These are phyloP conservation scores for Ectemnius cavifrons DNA, from an alignment of 2,888 invertebrate genomes.

Conservation along the genomic window DNA sequence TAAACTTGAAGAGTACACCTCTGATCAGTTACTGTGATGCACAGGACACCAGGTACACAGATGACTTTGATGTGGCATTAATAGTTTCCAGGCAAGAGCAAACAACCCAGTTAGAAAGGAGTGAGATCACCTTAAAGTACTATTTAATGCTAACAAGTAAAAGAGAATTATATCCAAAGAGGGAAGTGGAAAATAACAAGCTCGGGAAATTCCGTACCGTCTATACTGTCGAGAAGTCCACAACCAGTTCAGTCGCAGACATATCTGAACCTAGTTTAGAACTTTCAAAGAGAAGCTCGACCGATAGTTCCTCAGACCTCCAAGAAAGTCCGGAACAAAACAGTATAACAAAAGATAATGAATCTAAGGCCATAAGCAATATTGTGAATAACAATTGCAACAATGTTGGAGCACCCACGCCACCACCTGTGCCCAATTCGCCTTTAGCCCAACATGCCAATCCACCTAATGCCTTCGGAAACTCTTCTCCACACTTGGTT, in stretches of 20 bases:
- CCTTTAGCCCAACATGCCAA: constrained; percentile 66
- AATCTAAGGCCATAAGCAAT: constrained; percentile 24
- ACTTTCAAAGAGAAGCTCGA: constrained; percentile 6
- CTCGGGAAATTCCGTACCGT: constrained; percentile 83
- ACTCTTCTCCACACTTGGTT: constrained; percentile 62
- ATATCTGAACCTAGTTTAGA: constrained; percentile 64
- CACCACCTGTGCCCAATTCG: constrained; percentile 75
- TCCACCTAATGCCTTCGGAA: constrained; percentile 34
- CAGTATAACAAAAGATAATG: constrained; percentile 36
- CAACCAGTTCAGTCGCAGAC: constrained; percentile 64
- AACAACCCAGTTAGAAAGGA: constrained; percentile 65
- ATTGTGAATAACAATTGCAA: constrained; percentile 46
- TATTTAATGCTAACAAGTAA: constrained; percentile 75
- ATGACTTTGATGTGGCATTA: constrained; percentile 84
- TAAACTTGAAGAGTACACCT: constrained; percentile 81
- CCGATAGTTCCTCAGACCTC: constrained; percentile 22
- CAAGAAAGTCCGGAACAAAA: constrained; percentile 36
- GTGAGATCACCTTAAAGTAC: constrained; percentile 74
- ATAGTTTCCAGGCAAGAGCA: constrained; percentile 82
- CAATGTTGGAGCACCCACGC: constrained; percentile 68
- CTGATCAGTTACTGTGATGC: constrained; percentile 81
- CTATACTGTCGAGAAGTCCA: constrained; percentile 75
- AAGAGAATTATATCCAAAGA: constrained; percentile 82
- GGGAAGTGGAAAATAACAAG: constrained; percentile 80
- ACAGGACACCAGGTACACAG: constrained; percentile 81